A percentile compares a stretch with the other conserved stretches of the same genome.
Evolutionary conservation across 1,140 invertebrate genomes (phyloP).

Genomic region (Brachionus manjavacas): DNA sequence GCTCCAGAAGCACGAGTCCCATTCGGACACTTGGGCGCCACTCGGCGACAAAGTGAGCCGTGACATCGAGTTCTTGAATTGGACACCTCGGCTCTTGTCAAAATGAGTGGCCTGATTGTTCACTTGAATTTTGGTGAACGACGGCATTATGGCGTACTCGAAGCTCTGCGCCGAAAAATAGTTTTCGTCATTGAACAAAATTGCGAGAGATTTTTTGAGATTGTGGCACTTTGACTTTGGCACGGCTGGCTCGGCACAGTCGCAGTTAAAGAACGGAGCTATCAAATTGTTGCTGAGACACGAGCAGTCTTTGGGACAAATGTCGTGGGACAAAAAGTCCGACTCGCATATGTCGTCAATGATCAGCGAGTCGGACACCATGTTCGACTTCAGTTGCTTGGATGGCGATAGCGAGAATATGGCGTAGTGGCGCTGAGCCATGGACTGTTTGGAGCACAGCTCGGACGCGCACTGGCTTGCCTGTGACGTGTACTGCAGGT

Average conservation of each 20-base stretch:
- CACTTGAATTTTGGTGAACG: slow-evolving; percentile 31
- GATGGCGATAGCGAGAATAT: slow-evolving; percentile 13
- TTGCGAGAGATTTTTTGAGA: background rate
- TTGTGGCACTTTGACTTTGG: slow-evolving; percentile 17
- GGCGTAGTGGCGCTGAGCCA: slow-evolving; percentile 21
- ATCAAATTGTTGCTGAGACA: slow-evolving; percentile 38
- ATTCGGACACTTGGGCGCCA: background rate
- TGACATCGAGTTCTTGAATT: background rate
- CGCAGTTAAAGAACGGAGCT: slow-evolving; percentile 34
- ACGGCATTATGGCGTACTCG: slow-evolving; percentile 1
- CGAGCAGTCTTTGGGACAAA: slow-evolving; percentile 33
- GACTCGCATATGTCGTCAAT: slow-evolving; percentile 41
- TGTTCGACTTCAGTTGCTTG: background rate
- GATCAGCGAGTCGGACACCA: background rate
- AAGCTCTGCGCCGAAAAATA: slow-evolving; percentile 1
- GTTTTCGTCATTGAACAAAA: slow-evolving; percentile 21
- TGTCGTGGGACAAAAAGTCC: slow-evolving; percentile 23
- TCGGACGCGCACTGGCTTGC: background rate
- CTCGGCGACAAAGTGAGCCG: background rate
- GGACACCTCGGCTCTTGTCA: background rate
- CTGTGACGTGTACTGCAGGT: slow-evolving; percentile 10
- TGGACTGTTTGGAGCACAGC: background rate
- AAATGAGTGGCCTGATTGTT: slow-evolving; percentile 4
- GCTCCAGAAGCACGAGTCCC: slow-evolving; percentile 27
- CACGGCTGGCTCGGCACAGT: background rate